A percentile compares a stretch with the other conserved stretches of the same genome.
These are phyloP conservation scores for Thymelicus lineola DNA, from an alignment of 2,888 invertebrate species.

Conservation along the genomic window DNA sequence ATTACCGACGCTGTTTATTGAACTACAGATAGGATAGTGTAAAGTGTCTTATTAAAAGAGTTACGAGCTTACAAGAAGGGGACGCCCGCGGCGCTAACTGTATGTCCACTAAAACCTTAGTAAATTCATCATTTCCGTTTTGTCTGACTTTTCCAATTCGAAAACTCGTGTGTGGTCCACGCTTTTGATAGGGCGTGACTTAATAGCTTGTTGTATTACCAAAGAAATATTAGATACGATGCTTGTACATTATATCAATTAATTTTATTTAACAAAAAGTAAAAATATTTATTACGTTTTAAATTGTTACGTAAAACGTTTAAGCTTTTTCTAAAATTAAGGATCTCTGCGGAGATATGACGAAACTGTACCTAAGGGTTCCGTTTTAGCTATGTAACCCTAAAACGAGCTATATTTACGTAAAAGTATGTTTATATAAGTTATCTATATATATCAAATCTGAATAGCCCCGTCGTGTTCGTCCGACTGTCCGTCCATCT, in stretches of 20 bases:
- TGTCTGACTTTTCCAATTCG: slow-evolving; percentile 77
- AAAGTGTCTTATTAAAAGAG: slow-evolving; percentile 78
- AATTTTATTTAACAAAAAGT: slow-evolving; percentile 1
- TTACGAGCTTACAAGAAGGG: slow-evolving; percentile 75
- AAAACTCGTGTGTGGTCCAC: slow-evolving; percentile 76
- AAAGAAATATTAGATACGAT: slow-evolving; percentile 18
- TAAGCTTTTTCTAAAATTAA: too few species aligned
- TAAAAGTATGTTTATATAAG: too few species aligned
- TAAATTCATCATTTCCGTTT: slow-evolving; percentile 80
- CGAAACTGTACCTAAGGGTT: too few species aligned
- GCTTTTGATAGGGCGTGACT: slow-evolving; percentile 63
- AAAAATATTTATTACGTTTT: neutral
- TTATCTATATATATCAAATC: too few species aligned
- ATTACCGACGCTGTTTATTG: slow-evolving; percentile 70
- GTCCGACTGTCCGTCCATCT: too few species aligned
- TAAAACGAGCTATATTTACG: too few species aligned
- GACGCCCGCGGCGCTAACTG: slow-evolving; percentile 73
- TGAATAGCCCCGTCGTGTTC: too few species aligned
- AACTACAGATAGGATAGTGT: slow-evolving; percentile 74
- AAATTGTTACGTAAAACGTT: too few species aligned
- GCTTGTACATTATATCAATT: slow-evolving; percentile 17
- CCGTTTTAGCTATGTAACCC: too few species aligned
- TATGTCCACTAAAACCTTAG: slow-evolving; percentile 63
- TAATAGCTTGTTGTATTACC: slow-evolving; percentile 38
- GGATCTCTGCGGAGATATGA: too few species aligned